phyloP scores from a whole-genome alignment of 2,888 invertebrate genomes.

The Oscheius onirici region DNA sequence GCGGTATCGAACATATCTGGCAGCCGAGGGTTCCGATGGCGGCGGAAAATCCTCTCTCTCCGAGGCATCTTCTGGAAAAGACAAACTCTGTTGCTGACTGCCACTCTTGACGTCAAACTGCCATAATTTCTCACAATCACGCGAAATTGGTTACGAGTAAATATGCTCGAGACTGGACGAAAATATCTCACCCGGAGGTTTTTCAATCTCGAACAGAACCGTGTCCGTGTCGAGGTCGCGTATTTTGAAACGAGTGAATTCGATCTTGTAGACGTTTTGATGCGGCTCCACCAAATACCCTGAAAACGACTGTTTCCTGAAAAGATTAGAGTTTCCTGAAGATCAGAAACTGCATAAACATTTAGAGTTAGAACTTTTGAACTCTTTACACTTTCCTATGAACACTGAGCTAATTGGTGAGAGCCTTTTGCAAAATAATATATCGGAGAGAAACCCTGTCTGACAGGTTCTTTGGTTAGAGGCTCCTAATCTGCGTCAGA shows the following conservation, averaged over 20 bases:
- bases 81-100: neutral
- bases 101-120: neutral
- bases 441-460: too few species aligned
- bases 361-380: neutral
- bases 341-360: neutral
- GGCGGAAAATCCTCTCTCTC: slow-evolving; percentile 21
- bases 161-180: neutral
- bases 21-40: slow-evolving; percentile 72
- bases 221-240: slow-evolving; percentile 88
- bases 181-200: slow-evolving; percentile 75
- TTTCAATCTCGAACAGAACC: slow-evolving; percentile 93
- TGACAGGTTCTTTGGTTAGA: too few species aligned
- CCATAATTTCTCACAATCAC: neutral
- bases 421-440: too few species aligned
- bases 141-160: neutral
- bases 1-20: slow-evolving; percentile 96
- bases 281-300: slow-evolving; percentile 91
- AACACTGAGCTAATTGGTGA: too few species aligned
- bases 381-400: too few species aligned
- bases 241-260: slow-evolving; percentile 95
- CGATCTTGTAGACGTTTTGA: slow-evolving; percentile 95
- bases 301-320: slow-evolving; percentile 68
- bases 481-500: too few species aligned
- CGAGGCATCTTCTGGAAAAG: slow-evolving; percentile 21
- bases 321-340: too few species aligned